Evolutionary conservation across 2,888 invertebrate genomes (phyloP).

Genomic region (Drosophila paramelanica): DNA sequence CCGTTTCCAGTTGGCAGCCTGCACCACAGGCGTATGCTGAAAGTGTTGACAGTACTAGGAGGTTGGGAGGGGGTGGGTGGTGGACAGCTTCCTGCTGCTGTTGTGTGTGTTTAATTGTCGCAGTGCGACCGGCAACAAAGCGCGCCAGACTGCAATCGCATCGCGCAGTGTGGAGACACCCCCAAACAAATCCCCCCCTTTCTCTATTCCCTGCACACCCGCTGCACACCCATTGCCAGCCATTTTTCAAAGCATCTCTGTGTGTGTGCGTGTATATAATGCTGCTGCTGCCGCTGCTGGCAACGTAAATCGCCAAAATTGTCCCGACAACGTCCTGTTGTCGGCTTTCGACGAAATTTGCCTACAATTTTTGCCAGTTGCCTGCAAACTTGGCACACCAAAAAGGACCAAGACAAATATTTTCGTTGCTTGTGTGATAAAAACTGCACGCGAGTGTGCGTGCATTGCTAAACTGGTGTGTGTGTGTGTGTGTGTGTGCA

Average conservation of each 20-base stretch:
- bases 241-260: constrained; percentile 61
- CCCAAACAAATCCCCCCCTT: constrained; percentile 20
- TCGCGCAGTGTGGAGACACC: constrained; percentile 28
- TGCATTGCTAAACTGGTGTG: neutral
- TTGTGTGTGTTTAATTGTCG: constrained; percentile 73
- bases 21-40: constrained; percentile 33
- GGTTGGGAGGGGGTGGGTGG: fast-evolving
- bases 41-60: constrained; percentile 48
- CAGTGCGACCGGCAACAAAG: constrained; percentile 66
- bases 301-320: constrained; percentile 74
- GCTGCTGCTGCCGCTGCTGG: constrained; percentile 34
- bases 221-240: constrained; percentile 34
- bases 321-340: constrained; percentile 58
- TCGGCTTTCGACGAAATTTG: constrained; percentile 74
- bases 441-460: constrained; percentile 44
- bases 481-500: constrained; percentile 10
- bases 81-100: constrained; percentile 24
- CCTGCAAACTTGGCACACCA: constrained; percentile 58
- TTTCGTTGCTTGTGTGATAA: constrained; percentile 65
- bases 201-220: no score
- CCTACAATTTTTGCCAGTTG: constrained; percentile 64
- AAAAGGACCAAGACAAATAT: constrained; percentile 65
- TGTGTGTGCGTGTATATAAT: constrained; percentile 22
- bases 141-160: constrained; percentile 49
- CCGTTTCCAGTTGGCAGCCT: constrained; percentile 48